Conservation (phyloP, 2,797 vertebrate genomes). For the Mus minutoides region DNA sequence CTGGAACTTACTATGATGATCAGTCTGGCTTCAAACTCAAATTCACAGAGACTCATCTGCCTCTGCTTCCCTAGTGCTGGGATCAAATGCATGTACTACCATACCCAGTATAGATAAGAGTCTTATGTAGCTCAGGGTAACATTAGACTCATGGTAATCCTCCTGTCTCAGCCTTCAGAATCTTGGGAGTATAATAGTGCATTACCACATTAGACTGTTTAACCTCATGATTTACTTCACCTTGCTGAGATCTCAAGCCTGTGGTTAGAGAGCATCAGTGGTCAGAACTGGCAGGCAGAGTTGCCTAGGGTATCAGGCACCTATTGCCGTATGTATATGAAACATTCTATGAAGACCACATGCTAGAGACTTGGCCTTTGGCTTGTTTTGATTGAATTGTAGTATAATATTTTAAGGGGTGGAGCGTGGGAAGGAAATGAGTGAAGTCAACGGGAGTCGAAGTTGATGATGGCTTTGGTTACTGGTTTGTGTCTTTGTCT, state of each 20-base stretch:
- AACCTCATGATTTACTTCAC: neutral
- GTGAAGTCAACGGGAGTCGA: neutral
- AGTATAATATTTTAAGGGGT: neutral
- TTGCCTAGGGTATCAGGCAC: neutral
- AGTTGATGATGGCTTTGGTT: neutral
- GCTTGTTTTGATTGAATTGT: neutral
- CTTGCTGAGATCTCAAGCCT: neutral
- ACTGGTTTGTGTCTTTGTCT: neutral
- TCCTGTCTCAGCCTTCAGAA: neutral
- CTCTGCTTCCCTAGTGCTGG: neutral
- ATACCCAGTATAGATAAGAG: neutral
- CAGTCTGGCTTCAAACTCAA: neutral
- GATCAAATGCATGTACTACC: neutral
- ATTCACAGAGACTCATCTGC: neutral
- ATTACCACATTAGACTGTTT: neutral
- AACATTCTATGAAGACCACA: neutral
- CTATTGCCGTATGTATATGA: neutral
- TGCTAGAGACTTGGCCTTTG: neutral
- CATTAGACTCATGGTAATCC: neutral
- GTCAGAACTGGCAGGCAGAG: neutral
- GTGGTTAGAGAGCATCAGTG: neutral
- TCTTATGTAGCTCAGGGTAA: neutral
- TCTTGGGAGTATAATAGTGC: neutral
- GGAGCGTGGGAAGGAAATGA: neutral
- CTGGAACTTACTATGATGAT: neutral